Evolutionary conservation across 2,888 invertebrate species (phyloP), one percentile per base, ranked within the genome.

Genomic region (Drosophila cognata): DNA sequence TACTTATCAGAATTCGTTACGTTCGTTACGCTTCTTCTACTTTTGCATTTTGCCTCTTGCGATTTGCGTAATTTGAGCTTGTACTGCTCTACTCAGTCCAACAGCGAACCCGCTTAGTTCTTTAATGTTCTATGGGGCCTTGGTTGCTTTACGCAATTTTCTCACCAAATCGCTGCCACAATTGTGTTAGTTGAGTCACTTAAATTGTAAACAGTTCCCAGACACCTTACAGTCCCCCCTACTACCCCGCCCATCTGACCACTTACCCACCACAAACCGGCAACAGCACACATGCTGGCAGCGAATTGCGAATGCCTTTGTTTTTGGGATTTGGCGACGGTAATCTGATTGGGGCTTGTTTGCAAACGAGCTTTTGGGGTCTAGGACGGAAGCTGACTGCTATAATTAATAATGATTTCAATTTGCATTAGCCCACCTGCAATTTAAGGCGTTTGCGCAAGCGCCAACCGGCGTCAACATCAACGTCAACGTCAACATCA

Each of bases 401-500:
- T 89, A 89, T 87, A 85, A 89, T 85, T 85, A 85, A 89, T 85
- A 89, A 89, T 87, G 87, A 89, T 85, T 85, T 85, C 85, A 85
- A 85, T 85, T 85, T 85, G 89, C 89, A 85, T 85, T 83, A 81
- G 71, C 79, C 79, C 82, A 87, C 82, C 87, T 85, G 87, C 82
- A 85, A 85, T 89, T 88, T 85, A 48, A 65, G 71, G 63, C 66
- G 79, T 65, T 77, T 77, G 68, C 74, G 84, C 82, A 82, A 77
- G 68, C 79, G 64, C 57, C 80, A 69, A 76, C 71, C 61, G 61
- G 61, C 69, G 65, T 68, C 46, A 67, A 41, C 79, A 38, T 77
- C 52, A 52, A 43, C 65, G 51, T 65, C 48, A 28, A 18, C 53
- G 18, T 38, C 46, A 21, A 10, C 69, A 4, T 10, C 25, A 4